Conservation (phyloP, 1,140 invertebrate genomes). For the Phymastichus coffea region DNA sequence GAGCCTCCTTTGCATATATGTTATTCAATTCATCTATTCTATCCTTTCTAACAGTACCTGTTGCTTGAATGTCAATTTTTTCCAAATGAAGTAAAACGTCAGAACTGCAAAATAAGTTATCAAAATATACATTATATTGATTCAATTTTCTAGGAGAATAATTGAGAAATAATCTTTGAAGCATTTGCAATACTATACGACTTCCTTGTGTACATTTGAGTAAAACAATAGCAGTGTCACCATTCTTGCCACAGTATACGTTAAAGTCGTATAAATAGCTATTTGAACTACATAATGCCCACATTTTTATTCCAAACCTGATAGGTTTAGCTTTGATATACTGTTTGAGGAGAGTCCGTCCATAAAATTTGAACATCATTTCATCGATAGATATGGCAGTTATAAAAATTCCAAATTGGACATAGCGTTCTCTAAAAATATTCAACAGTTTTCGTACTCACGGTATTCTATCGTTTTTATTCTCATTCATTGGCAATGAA, state of each 20-base stretch:
- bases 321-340: too few species aligned
- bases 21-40: too few species aligned
- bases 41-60: too few species aligned
- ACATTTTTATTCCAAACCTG: too few species aligned
- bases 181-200: conserved; percentile 17
- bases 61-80: too few species aligned
- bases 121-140: conserved; percentile 22
- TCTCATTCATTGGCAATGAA: conserved; percentile 24
- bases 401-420: conserved; percentile 18
- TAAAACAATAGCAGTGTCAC: neutral
- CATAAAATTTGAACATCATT: conserved; percentile 6
- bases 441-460: conserved; percentile 24
- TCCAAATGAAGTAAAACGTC: conserved; percentile 22
- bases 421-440: conserved; percentile 20
- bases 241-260: conserved; percentile 19
- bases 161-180: neutral
- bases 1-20: too few species aligned
- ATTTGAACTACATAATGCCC: conserved; percentile 7
- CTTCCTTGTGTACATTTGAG: conserved; percentile 11
- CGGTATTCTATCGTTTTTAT: conserved; percentile 23
- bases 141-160: neutral
- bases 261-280: conserved; percentile 12
- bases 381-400: conserved; percentile 15
- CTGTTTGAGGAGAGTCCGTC: conserved; percentile 9
- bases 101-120: conserved; percentile 17